Percentiles rank a stretch among this genome's conserved stretches.
phyloP scores from a whole-genome alignment of 2,113 vertebrate species.

The Turdus rufiventris region DNA sequence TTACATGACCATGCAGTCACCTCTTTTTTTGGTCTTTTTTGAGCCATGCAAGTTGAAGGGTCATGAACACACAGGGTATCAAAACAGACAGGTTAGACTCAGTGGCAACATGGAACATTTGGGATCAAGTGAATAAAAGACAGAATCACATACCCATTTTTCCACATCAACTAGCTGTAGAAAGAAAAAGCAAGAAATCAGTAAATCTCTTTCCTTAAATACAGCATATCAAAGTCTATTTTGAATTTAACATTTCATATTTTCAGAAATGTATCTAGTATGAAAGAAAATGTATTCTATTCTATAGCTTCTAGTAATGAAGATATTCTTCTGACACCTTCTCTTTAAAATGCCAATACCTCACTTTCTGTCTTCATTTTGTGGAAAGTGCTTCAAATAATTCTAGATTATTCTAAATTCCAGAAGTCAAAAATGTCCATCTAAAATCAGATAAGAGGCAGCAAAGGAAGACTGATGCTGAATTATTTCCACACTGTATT shows the following conservation, averaged over 20 bases:
- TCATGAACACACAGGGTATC: conserved; percentile 52
- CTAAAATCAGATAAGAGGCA: neutral
- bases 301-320: neutral
- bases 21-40: neutral
- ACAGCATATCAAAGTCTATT: neutral
- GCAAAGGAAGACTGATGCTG: neutral
- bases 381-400: neutral
- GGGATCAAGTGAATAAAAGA: conserved; percentile 62
- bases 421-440: neutral
- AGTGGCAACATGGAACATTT: conserved; percentile 57
- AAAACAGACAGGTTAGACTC: conserved; percentile 65
- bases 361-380: neutral
- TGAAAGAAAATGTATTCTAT: neutral
- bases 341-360: neutral
- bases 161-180: conserved; percentile 86
- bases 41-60: conserved; percentile 52
- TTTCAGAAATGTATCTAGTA: neutral
- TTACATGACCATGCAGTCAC: neutral
- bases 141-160: conserved; percentile 84
- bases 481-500: neutral
- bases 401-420: neutral
- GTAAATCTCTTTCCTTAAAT: conserved; percentile 50
- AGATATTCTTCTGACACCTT: neutral
- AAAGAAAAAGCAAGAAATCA: conserved; percentile 78
- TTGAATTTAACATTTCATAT: conserved; percentile 11